Evolutionary conservation across 2,888 invertebrate species (phyloP), one percentile per base, ranked within the genome.

Genomic region (Villa cingulata): DNA sequence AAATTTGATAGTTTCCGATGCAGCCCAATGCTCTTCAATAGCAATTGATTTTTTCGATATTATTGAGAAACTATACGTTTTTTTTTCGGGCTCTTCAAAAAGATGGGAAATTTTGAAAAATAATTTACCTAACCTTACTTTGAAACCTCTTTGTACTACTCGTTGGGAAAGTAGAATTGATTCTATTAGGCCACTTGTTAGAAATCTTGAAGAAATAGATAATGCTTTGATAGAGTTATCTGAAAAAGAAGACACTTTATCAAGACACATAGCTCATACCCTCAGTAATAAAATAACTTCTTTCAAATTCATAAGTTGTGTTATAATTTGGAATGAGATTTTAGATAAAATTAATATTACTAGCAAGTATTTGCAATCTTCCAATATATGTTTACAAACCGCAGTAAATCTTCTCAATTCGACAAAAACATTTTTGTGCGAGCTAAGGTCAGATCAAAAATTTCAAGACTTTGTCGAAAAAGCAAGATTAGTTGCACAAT

Each of bases 1-100:
- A 43, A 60, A 61, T 55, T 53, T 60, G 36, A 56, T 60, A n/a
- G 57, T 60, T 15, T 59, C 58, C 50, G 56, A 60, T 50, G 55
- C 56, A 38, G 56, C 57, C 41, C 56, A 57, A 40, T 48, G 49
- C 43, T 46, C 48, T 12, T 34, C 41, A 34, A 51, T 54, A 50
- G 48, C 54, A 18, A 48, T 53, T 4, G 49, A 36, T 43, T 58
- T 58, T 52, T 59, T 59, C 46, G 32, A 36, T 37, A 48, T 57
- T 18, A 48, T 57, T 9, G 55, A 59, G 53, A 54, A 53, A 50
- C 38, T 59, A 34, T 60, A 53, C 49, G 32, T 34, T 32, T 59
- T 53, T 50, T 60, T 61, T 54, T 56, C 55, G 23, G 44, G 48
- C 23, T 58, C 57, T 37, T 52, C 53, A 20, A 51, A 57, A 41